Base-by-base conservation (phyloP, 2,888 invertebrate genomes). In the Strigamia crassipes region DNA sequence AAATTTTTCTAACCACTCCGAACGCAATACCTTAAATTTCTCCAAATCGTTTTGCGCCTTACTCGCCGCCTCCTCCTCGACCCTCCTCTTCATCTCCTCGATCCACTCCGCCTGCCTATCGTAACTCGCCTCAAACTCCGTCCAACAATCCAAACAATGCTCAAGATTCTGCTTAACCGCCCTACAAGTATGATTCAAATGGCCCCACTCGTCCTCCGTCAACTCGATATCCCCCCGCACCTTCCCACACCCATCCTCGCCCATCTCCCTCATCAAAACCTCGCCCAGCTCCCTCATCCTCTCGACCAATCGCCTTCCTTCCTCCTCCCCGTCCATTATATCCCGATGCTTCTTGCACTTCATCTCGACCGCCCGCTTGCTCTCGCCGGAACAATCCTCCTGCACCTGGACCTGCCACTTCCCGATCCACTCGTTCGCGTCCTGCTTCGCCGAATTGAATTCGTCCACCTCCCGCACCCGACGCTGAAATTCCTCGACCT, bases 311-410 rank as follows among this genome's bases (percentile, higher is more conserved):
- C 90, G 90, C 86, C 94, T 93, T n/a, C 87, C 94, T 87, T 93
- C 92, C 0, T 92, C 91, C 83, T 95, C 89, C 0, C 92, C 91
- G 23, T 90, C 89, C 12, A 91, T 91, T 79, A 95, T 92, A 84
- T 92, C 91, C 81, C 91, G 91, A 34, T 96, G 91, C 85, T 92
- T 93, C 79, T 91, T 91, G 41, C 94, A 91, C 86, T 95, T 94
- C 85, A 93, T 92, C 82, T 93, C 90, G 27, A 89, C 86, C 56
- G 86, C 85, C 9, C 93, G 92, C 27, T 80, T 80, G 85, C 94
- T 93, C 86, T 96, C 96, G 3, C 96, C 96, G 86, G 96, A 96
- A 0, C 94, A 93, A 87, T 96, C 95, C 85, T 94, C 93, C 86
- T 96, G 95, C 38, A 95, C 91, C 84, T 94, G 93, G n/a, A 94